Conservation (phyloP, 2,797 vertebrate genomes). For the Phoxinus dragarum region DNA sequence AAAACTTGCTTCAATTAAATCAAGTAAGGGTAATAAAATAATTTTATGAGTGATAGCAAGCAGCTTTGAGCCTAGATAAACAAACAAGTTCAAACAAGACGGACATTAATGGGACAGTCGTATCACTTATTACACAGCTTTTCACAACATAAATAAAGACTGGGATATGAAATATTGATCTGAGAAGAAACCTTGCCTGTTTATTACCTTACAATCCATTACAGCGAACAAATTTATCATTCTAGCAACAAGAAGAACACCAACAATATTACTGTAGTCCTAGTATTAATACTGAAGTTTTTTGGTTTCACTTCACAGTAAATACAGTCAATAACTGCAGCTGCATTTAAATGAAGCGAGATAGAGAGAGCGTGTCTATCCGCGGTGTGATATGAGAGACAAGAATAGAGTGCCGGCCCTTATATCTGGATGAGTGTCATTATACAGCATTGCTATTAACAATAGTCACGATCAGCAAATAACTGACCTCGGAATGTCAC, state of each 20-base stretch:
- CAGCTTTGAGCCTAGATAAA: not conserved
- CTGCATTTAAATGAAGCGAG: not conserved
- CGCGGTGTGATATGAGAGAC: not conserved
- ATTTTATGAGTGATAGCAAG: not conserved
- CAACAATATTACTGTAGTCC: not conserved
- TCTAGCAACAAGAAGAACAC: not conserved
- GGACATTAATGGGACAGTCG: not conserved
- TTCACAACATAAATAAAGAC: not conserved
- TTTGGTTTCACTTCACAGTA: not conserved
- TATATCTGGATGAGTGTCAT: not conserved
- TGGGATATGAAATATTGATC: not conserved
- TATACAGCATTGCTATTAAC: not conserved
- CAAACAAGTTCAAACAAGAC: not conserved
- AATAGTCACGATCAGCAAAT: not conserved
- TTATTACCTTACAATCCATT: not conserved
- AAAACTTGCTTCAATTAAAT: not conserved
- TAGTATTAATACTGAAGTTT: not conserved
- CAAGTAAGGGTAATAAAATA: not conserved
- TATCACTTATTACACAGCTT: not conserved
- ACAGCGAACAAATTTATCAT: not conserved
- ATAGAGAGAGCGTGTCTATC: not conserved
- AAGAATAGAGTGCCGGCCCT: not conserved
- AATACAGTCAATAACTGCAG: not conserved
- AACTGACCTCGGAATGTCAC: not conserved
- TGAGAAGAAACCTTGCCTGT: not conserved